These are phyloP conservation scores for Agrilus mali DNA, from an alignment of 2,888 invertebrate genomes.

Conservation along the genomic window DNA sequence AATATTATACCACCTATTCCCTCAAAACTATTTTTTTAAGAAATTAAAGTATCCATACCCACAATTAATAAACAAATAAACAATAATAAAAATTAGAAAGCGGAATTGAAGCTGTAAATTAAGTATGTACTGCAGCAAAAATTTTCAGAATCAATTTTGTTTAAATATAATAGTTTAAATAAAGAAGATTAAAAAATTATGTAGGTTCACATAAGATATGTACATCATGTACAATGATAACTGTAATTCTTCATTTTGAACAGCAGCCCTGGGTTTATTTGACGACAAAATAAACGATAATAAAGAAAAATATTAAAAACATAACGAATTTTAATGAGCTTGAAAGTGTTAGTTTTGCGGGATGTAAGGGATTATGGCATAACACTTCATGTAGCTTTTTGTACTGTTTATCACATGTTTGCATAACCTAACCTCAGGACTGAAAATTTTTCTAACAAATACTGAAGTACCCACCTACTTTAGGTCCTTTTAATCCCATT, in stretches of 20 bases:
- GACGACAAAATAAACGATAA: not conserved
- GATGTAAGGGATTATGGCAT: conserved; percentile 24
- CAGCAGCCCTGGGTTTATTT: conserved; percentile 19
- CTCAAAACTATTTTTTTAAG: too few relatives aligned
- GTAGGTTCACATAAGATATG: too few relatives aligned
- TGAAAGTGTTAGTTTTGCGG: conserved; percentile 6
- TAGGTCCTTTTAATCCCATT: too few relatives aligned
- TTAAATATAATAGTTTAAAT: not conserved
- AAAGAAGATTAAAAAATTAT: too few relatives aligned
- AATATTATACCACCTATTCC: too few relatives aligned
- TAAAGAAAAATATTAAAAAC: not conserved
- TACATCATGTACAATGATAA: too few relatives aligned
- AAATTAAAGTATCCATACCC: conserved; percentile 1
- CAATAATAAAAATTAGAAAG: not conserved
- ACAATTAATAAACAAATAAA: not conserved
- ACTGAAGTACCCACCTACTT: not conserved
- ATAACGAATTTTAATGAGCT: conserved; percentile 9
- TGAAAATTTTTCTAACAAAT: conserved; percentile 12
- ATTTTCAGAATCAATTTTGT: conserved; percentile 16
- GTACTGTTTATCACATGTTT: conserved; percentile 10
- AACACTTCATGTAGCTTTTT: conserved; percentile 31
- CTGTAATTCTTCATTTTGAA: conserved; percentile 7
- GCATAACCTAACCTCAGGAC: conserved; percentile 17
- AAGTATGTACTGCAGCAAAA: conserved; percentile 1
- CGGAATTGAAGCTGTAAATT: not conserved